Percentiles rank a stretch among this genome's conserved stretches.
Conservation (phyloP, 2,113 vertebrate species). For the Struthidea cinerea region DNA sequence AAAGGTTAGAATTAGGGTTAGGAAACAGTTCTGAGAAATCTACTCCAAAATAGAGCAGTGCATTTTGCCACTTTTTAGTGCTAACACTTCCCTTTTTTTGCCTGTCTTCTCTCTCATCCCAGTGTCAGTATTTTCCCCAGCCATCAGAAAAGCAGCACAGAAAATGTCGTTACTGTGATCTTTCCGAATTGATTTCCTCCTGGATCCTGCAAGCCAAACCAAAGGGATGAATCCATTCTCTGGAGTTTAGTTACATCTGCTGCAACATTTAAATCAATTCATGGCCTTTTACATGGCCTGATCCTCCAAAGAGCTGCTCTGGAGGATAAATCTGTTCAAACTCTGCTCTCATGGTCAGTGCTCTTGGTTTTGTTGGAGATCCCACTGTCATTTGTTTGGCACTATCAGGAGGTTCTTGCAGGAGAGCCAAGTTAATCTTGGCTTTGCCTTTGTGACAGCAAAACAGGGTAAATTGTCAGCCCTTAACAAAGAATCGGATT, state of each 20-base stretch:
- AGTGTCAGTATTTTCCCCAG: background rate
- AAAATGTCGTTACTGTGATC: background rate
- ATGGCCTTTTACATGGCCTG: background rate
- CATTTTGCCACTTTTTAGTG: background rate
- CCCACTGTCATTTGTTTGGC: background rate
- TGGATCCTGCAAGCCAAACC: background rate
- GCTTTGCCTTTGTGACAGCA: background rate
- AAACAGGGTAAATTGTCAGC: background rate
- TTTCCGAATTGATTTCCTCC: accelerated
- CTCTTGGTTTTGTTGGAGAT: background rate
- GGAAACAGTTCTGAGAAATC: background rate
- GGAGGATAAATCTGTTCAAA: background rate
- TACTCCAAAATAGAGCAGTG: background rate
- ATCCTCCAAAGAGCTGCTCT: background rate
- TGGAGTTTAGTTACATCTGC: background rate
- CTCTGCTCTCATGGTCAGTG: background rate
- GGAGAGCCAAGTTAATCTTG: background rate
- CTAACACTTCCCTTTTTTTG: background rate
- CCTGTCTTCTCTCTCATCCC: background rate
- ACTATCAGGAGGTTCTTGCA: background rate
- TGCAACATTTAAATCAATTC: background rate
- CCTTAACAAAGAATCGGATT: background rate
- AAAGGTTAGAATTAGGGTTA: background rate
- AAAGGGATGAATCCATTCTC: background rate
- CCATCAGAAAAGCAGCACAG: background rate